A percentile compares a stretch with the other conserved stretches of the same genome.
phyloP scores from a whole-genome alignment of 2,888 invertebrate species.

The Aspidiotus rigidus region DNA sequence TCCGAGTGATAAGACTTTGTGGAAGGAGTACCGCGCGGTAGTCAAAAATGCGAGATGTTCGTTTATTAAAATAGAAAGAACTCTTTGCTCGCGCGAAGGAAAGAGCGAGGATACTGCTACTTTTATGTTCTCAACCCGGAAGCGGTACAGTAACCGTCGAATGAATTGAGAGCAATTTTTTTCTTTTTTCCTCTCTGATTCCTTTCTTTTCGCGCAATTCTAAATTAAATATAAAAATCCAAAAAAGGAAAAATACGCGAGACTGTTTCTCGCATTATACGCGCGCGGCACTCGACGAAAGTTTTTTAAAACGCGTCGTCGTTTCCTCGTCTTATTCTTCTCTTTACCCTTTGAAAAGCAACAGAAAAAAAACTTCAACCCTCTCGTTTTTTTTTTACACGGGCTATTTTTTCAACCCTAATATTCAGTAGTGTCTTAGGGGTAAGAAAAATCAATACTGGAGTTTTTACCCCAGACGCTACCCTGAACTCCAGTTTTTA shows the following conservation, averaged over 20 bases:
- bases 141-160: too few species aligned
- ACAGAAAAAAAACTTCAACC: conserved; percentile 31
- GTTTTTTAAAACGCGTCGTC: conserved; percentile 18
- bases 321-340: neutral
- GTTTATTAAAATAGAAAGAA: too few species aligned
- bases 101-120: too few species aligned
- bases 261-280: conserved; percentile 19
- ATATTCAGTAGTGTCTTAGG: conserved; percentile 30
- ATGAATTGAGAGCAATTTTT: too few species aligned
- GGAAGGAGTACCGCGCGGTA: too few species aligned
- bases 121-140: too few species aligned
- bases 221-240: conserved; percentile 7
- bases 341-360: conserved; percentile 24
- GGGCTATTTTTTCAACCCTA: conserved; percentile 32
- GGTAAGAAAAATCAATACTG: conserved; percentile 32
- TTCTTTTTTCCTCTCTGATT: too few species aligned
- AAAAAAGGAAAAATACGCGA: conserved; percentile 16
- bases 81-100: too few species aligned
- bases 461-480: conserved; percentile 33
- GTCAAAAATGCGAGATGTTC: too few species aligned
- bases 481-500: conserved; percentile 30
- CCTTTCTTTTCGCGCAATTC: neutral
- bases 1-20: too few species aligned
- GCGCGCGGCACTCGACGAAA: conserved; percentile 18
- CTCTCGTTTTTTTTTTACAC: conserved; percentile 31